Evolutionary conservation across 2,888 invertebrate genomes (phyloP).

Genomic region (Lochmaea capreae): DNA sequence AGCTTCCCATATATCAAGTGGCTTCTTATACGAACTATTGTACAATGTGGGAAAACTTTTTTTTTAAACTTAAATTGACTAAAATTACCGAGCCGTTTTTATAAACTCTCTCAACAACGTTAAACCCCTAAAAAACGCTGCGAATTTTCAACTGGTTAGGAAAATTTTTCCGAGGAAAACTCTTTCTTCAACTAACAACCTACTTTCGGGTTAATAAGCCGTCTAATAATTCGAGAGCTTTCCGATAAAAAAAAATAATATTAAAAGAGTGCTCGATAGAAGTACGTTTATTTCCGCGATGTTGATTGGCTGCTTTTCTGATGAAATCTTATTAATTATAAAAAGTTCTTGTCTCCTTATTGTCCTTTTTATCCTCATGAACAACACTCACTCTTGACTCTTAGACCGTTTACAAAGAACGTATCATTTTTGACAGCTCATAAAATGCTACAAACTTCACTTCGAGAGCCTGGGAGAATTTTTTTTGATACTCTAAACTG

Average conservation of each 20-base stretch:
- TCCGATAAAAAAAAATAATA: constrained; percentile 20
- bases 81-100: too few relatives aligned
- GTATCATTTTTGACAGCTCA: too few relatives aligned
- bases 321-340: neutral
- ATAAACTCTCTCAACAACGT: neutral
- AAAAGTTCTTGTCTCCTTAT: too few relatives aligned
- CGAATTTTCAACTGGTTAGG: neutral
- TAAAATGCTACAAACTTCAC: too few relatives aligned
- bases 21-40: constrained; percentile 14
- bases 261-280: constrained; percentile 9
- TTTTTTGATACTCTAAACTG: too few relatives aligned
- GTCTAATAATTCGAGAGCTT: constrained; percentile 30
- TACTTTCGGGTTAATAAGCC: constrained; percentile 25
- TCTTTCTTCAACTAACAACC: constrained; percentile 13
- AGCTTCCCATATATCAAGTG: constrained; percentile 26
- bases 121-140: neutral
- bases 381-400: too few relatives aligned
- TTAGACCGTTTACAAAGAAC: too few relatives aligned
- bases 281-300: neutral
- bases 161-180: constrained; percentile 16
- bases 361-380: too few relatives aligned
- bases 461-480: too few relatives aligned
- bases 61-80: neutral
- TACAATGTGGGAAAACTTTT: neutral
- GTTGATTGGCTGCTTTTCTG: constrained; percentile 20